Percentiles rank a stretch among this genome's conserved stretches.
These are phyloP conservation scores for Pterostichus madidus DNA, from an alignment of 2,888 invertebrate species.

Conservation along the genomic window DNA sequence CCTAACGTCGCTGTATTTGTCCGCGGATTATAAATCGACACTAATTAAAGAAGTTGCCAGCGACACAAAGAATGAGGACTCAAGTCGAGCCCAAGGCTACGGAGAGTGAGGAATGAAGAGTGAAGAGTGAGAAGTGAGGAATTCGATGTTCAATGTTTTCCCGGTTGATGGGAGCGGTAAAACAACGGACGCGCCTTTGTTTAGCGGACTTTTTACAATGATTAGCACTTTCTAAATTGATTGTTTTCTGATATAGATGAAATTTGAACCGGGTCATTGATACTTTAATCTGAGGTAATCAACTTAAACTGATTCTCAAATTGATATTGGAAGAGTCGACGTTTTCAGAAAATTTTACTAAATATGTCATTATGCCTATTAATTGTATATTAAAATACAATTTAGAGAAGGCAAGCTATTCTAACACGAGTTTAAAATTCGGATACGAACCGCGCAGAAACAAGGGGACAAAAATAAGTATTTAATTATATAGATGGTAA, in stretches of 20 bases:
- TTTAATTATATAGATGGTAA: too few relatives aligned
- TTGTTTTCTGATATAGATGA: constrained; percentile 6
- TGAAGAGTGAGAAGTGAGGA: constrained; percentile 29
- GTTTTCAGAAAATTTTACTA: too few relatives aligned
- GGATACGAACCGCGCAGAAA: too few relatives aligned
- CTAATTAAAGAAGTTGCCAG: constrained; percentile 61
- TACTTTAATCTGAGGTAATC: background rate
- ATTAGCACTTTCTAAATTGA: constrained; percentile 61
- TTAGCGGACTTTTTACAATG: constrained; percentile 42
- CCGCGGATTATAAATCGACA: constrained; percentile 65
- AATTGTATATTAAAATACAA: too few relatives aligned
- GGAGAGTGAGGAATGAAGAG: background rate
- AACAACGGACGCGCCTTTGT: constrained; percentile 45
- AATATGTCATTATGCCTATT: too few relatives aligned
- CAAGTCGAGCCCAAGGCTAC: background rate
- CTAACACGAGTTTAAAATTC: too few relatives aligned
- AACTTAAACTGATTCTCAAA: background rate
- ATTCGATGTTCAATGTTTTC: background rate
- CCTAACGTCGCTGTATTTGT: constrained; percentile 57
- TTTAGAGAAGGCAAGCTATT: too few relatives aligned
- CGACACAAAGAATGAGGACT: constrained; percentile 4
- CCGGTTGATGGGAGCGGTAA: too few relatives aligned
- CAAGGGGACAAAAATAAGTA: too few relatives aligned
- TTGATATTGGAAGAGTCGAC: background rate
- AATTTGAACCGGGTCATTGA: background rate